Evolutionary conservation across 2,888 invertebrate genomes (phyloP).

Genomic region (Lasioglossum villosulum): DNA sequence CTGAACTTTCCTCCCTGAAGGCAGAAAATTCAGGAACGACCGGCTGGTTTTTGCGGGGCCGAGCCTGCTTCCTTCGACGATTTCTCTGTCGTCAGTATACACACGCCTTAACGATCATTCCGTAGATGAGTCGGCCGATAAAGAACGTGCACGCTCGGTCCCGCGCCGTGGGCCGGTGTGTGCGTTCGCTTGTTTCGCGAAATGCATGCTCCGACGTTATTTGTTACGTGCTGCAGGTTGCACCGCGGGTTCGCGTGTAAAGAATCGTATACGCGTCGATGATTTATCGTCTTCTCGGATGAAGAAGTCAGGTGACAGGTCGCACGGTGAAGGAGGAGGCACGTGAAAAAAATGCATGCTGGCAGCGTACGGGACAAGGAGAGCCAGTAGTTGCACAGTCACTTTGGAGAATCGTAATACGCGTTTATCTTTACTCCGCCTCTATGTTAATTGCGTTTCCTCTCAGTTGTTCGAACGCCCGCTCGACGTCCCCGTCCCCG

Average conservation of each 20-base stretch:
- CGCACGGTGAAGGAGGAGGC: slow-evolving; percentile 29
- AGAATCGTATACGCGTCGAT: slow-evolving; percentile 57
- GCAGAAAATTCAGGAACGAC: slow-evolving; percentile 12
- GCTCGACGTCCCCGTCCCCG: background rate
- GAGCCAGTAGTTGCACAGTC: slow-evolving; percentile 49
- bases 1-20: background rate
- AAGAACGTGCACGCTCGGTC: slow-evolving; percentile 21
- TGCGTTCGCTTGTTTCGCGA: slow-evolving; percentile 21
- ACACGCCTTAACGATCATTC: slow-evolving; percentile 57
- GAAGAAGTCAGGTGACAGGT: slow-evolving; percentile 65
- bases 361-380: slow-evolving; percentile 24
- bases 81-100: slow-evolving; percentile 34
- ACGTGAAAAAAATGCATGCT: slow-evolving; percentile 16
- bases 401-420: slow-evolving; percentile 45
- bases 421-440: slow-evolving; percentile 54
- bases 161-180: slow-evolving; percentile 9
- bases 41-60: slow-evolving; percentile 22
- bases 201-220: slow-evolving; percentile 65
- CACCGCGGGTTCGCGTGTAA: slow-evolving; percentile 44
- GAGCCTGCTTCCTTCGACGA: slow-evolving; percentile 30
- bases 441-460: slow-evolving; percentile 60
- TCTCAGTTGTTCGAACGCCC: slow-evolving; percentile 18
- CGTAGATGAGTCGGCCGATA: slow-evolving; percentile 60
- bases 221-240: slow-evolving; percentile 58
- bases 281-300: slow-evolving; percentile 65